Evolutionary conservation across 1,140 invertebrate species (phyloP), one percentile per base, ranked within the genome.

Genomic region (Solenopsis invicta): DNA sequence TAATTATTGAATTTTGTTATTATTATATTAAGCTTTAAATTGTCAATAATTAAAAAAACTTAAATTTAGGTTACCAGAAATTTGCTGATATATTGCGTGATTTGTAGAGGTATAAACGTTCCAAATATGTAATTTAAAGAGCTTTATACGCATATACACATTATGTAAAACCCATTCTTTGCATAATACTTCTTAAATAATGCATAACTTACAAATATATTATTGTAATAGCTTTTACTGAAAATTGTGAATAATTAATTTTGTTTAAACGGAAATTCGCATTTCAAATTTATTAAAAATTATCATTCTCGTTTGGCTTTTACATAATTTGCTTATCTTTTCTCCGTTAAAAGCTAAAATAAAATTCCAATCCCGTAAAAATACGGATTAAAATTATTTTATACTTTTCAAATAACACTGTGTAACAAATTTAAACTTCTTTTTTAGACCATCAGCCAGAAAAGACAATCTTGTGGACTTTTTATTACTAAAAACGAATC

Each of bases 371-470:
- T 72, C 2, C 16, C n/a, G 9, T 3, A 18, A 13, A 72, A 50
- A 72, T 8, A 4, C 48, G 1, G 3, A 52, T 50, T 16, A 12
- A 34, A 2, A 74, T 74, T 54, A 29, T 52, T 72, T 72, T 72
- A 34, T 34, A 74, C 37, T 1, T 74, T 37, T 74, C 0, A 54
- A 74, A 74, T 37, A 74, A 74, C n/a, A 52, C 29, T 29, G 29
- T 29, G 29, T n/a, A n/a, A 29, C 29, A 29, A 29, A 29, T 29
- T 29, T 29, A 29, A 2, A 29, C 29, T 29, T 29, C 29, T 29
- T 29, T 29, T 29, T 29, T 29, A 29, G 29, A 29, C 29, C 29
- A 29, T 2, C 29, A 29, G 29, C 2, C 29, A 29, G 29, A 29
- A 0, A 2, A 29, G 29, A 29, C 29, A 29, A 29, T 29, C 2